A percentile compares a stretch with the other conserved stretches of the same genome.
phyloP scores from a whole-genome alignment of 2,113 vertebrate species.

The Sminthopsis crassicaudata region DNA sequence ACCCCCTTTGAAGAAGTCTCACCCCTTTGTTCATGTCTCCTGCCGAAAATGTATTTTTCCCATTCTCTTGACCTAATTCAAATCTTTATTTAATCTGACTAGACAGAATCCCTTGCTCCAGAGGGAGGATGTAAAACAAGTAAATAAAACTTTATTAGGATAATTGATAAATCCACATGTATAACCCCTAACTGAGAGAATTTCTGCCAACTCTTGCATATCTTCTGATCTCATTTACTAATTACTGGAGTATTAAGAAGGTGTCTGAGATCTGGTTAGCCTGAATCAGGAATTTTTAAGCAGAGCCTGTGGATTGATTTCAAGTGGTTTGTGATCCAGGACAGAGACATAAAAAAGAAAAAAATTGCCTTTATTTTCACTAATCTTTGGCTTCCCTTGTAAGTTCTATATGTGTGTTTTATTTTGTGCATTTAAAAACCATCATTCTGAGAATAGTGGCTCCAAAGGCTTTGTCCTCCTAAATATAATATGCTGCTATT shows the following conservation, averaged over 20 bases:
- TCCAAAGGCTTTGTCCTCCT: neutral
- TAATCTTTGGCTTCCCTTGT: neutral
- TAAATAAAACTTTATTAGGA: neutral
- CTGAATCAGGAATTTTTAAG: neutral
- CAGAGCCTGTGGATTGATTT: neutral
- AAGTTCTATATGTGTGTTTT: neutral
- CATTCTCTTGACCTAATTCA: neutral
- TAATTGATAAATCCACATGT: neutral
- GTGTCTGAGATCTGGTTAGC: neutral
- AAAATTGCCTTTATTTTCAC: neutral
- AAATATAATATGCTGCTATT: neutral
- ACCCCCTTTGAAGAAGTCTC: neutral
- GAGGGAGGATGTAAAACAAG: neutral
- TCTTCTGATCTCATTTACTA: neutral
- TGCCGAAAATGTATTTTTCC: neutral
- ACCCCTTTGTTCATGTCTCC: neutral
- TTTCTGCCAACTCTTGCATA: neutral
- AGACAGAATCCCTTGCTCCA: neutral
- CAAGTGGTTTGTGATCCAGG: neutral
- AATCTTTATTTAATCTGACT: neutral
- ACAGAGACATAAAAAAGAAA: neutral
- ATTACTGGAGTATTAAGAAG: neutral
- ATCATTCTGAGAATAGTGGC: neutral
- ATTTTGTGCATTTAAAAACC: neutral
- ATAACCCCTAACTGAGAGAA: neutral